Evolutionary conservation across 2,888 invertebrate species (phyloP).

Genomic region (Malthinus seriepunctatus): DNA sequence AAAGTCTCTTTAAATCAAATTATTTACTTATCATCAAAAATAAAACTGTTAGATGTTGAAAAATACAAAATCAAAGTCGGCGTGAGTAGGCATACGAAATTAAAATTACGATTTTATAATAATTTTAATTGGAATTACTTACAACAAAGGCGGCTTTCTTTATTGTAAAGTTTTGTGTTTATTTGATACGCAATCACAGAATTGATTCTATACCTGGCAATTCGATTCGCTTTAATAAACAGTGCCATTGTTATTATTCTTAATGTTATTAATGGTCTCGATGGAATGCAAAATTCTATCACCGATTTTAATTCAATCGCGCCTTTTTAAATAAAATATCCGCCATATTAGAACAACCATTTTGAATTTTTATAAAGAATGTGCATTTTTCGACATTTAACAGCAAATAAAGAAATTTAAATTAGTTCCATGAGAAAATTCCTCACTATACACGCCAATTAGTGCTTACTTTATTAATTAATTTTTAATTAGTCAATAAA

Average conservation of each 20-base stretch:
- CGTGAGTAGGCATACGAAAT: constrained; percentile 33
- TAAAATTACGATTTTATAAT: constrained; percentile 29
- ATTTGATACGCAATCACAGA: constrained; percentile 15
- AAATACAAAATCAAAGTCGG: constrained; percentile 15
- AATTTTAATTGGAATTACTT: constrained; percentile 34
- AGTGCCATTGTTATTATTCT: constrained; percentile 19
- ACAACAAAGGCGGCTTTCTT: constrained; percentile 29
- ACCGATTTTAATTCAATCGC: too few relatives aligned
- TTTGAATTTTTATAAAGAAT: too few relatives aligned
- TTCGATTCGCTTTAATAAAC: constrained; percentile 27
- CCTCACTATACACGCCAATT: too few relatives aligned
- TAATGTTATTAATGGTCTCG: background rate
- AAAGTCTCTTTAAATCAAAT: too few relatives aligned
- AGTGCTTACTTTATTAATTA: too few relatives aligned
- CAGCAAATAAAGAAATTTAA: too few relatives aligned
- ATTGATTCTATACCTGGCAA: constrained; percentile 22
- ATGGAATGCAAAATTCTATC: too few relatives aligned
- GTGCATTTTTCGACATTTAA: too few relatives aligned
- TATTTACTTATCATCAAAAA: background rate
- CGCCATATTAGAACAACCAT: too few relatives aligned
- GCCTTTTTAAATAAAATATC: too few relatives aligned
- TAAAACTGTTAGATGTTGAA: background rate
- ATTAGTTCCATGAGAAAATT: too few relatives aligned
- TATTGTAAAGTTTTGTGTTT: constrained; percentile 20
- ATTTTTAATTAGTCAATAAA: too few relatives aligned